Evolutionary conservation across 2,797 vertebrate species (phyloP), one percentile per base, ranked within the genome.

Genomic region (Melanotaenia trifasciata): DNA sequence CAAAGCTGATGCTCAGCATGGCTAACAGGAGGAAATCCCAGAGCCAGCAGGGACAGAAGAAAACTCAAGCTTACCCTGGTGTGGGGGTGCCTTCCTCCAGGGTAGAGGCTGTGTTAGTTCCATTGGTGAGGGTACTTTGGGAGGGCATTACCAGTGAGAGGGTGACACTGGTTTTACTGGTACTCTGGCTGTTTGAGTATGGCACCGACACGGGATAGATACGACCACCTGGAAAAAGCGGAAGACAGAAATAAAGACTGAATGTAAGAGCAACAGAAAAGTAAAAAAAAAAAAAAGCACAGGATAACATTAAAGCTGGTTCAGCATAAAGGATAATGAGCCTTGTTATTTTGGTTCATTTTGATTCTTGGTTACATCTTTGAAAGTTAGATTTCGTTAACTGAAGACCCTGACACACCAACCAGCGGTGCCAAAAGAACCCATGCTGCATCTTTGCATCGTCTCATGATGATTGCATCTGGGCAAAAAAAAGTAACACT

Each of bases 121-220:
- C 98, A 0, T 99, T 99, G 87, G 98, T 98, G 92, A 99, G 96
- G 58, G 97, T 96, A 40, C 95, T 94, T 73, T 98, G 97, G 4
- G 96, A 97, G 65, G 98, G 98, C 98, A 99, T 99, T 71, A 99
- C 98, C 79, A 99, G 94, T 3, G 98, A 99, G 18, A 99, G 95
- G 0, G 97, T 99, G 79, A 99, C 98, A 0, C 98, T 99, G 30
- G 98, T 99, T 91, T 99, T 99, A 92, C 98, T 98, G 87, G 98
- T 99, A 93, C 95, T 98, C 85, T 92, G 93, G 78, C 95, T 94
- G 80, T 95, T 98, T 26, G 96, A 98, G 92, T 99, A 99, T 0
- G 98, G 98, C 83, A 99, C 97, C 0, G 98, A 99, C 8, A 99
- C 98, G 0, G 98, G 98, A 86, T 97, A 99, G 86, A 99, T 95